Percentiles rank a stretch among this genome's conserved stretches.
Evolutionary conservation across 2,797 vertebrate species (phyloP).

Genomic region (Cuniculus paca): DNA sequence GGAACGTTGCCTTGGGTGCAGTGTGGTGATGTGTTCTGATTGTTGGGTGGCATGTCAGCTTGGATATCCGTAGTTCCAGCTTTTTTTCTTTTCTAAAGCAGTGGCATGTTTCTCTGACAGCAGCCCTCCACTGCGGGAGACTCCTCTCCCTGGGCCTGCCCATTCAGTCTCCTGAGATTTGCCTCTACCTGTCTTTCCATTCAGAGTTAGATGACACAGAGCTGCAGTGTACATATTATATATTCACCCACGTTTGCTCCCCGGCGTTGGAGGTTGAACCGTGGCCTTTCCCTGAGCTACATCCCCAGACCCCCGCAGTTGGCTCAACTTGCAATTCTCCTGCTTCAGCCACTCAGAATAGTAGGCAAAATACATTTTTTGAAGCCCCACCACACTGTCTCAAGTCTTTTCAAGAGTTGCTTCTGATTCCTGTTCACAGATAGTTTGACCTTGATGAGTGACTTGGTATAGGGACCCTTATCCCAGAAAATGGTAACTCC

Average conservation of each 20-base stretch:
- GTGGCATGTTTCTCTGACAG: conserved; percentile 84
- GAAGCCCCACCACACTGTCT: background rate
- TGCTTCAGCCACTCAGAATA: background rate
- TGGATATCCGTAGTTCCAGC: conserved; percentile 79
- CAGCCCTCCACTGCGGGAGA: conserved; percentile 77
- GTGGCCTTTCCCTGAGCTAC: background rate
- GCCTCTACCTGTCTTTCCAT: background rate
- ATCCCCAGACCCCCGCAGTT: background rate
- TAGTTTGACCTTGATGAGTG: conserved; percentile 27
- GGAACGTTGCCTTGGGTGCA: conserved; percentile 72
- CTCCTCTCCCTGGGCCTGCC: conserved; percentile 38
- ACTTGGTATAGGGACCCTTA: background rate
- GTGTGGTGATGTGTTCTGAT: conserved; percentile 76
- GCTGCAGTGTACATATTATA: background rate
- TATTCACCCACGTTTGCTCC: background rate
- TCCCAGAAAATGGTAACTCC: background rate
- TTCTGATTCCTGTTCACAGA: conserved; percentile 21
- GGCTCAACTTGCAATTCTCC: background rate
- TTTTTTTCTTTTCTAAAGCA: conserved; percentile 84
- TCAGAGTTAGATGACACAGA: conserved; percentile 28
- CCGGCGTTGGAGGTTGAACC: background rate
- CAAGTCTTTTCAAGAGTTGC: conserved; percentile 30
- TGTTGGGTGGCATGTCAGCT: conserved; percentile 79
- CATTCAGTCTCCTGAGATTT: background rate
- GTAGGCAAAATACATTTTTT: background rate